These are phyloP conservation scores for Cephalopterus ornatus DNA, from an alignment of 2,113 vertebrate species.

Conservation along the genomic window DNA sequence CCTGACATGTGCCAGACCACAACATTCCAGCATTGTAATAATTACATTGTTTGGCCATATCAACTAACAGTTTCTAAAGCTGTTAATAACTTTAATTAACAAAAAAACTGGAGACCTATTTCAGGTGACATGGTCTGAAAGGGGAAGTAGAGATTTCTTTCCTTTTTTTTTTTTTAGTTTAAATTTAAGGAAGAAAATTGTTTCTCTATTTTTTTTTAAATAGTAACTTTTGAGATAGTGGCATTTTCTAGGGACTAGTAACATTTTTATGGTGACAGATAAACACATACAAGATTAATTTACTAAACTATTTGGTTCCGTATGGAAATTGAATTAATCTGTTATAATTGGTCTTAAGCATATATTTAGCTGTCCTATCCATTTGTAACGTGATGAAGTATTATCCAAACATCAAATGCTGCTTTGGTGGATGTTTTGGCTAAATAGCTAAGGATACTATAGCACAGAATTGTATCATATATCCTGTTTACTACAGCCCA, in stretches of 20 bases:
- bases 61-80: conserved; percentile 1
- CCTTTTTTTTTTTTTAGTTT: neutral
- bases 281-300: neutral
- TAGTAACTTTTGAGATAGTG: neutral
- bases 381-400: conserved; percentile 60
- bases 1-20: neutral
- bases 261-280: neutral
- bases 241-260: neutral
- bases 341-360: conserved; percentile 19
- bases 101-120: conserved; percentile 32
- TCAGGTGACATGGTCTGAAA: neutral
- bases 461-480: conserved; percentile 32
- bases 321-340: conserved; percentile 12
- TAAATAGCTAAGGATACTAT: conserved; percentile 56
- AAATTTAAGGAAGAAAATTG: neutral
- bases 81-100: conserved; percentile 54
- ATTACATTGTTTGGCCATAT: conserved; percentile 7
- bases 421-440: conserved; percentile 49
- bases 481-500: conserved; percentile 19
- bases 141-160: neutral
- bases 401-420: conserved; percentile 16
- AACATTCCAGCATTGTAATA: conserved; percentile 4
- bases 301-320: conserved; percentile 2
- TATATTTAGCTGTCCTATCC: conserved; percentile 51
- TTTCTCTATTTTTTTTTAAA: neutral